These are phyloP conservation scores for Lepus oiostolus DNA, from an alignment of 2,797 vertebrate species.

Conservation along the genomic window DNA sequence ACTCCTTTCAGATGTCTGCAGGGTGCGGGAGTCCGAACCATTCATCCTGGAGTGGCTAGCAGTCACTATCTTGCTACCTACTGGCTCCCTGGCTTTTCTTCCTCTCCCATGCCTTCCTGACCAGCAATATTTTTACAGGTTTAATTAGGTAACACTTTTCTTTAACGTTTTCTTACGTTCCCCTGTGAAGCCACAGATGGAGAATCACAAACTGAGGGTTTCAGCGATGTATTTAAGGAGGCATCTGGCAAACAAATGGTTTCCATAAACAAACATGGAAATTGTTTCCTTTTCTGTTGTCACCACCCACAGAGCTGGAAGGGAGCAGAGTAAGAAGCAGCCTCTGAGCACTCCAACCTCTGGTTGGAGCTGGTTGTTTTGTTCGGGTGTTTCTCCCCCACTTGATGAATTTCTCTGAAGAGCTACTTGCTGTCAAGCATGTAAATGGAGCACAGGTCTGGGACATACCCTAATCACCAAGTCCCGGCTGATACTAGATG, in stretches of 20 bases:
- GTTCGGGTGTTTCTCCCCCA: not conserved
- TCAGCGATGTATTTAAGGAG: not conserved
- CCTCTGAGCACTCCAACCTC: not conserved
- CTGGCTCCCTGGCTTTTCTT: too few species aligned
- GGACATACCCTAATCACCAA: not conserved
- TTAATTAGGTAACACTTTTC: not conserved
- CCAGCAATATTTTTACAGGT: not conserved
- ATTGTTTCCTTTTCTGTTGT: not conserved
- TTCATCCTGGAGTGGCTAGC: too few species aligned
- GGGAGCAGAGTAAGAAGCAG: not conserved
- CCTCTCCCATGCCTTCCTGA: not conserved
- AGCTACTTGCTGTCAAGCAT: too few species aligned
- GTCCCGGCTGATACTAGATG: not conserved
- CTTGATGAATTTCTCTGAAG: not conserved
- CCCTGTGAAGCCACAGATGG: not conserved
- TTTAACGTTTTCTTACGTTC: not conserved
- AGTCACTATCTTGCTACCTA: not conserved
- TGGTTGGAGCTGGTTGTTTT: not conserved
- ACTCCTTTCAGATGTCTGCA: not conserved
- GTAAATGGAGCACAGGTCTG: not conserved
- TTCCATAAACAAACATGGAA: not conserved
- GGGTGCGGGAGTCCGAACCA: not conserved
- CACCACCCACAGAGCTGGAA: not conserved
- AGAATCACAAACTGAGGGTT: not conserved
- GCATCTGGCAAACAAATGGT: constrained; percentile 18